These are phyloP conservation scores for Vidua macroura DNA, from an alignment of 2,113 vertebrate genomes.

Conservation along the genomic window DNA sequence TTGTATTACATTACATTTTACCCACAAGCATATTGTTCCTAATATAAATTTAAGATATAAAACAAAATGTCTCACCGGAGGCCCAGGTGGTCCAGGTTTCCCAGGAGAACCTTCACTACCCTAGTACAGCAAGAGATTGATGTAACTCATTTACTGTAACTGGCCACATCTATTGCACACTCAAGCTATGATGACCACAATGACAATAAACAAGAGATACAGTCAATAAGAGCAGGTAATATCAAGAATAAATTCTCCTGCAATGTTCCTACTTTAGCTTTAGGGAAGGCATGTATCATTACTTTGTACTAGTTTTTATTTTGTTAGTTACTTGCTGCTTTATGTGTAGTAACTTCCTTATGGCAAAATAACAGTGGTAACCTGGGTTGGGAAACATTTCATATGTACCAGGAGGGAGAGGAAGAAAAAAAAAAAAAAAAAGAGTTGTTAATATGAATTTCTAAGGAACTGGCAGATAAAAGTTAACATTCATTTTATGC, in stretches of 20 bases:
- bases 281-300: not conserved
- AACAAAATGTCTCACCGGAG: slow-evolving; percentile 73
- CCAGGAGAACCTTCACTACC: slow-evolving; percentile 88
- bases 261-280: not conserved
- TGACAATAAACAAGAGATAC: not conserved
- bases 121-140: slow-evolving; percentile 72
- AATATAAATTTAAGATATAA: not conserved
- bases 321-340: not conserved
- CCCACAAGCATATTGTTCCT: not conserved
- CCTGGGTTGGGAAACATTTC: not conserved
- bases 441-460: not conserved
- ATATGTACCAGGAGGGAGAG: not conserved
- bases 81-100: slow-evolving; percentile 84
- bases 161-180: not conserved
- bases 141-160: not conserved
- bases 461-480: not conserved
- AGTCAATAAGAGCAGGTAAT: not conserved
- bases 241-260: not conserved
- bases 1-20: not conserved
- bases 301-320: not conserved
- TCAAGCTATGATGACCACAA: not conserved
- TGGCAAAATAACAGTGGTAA: not conserved
- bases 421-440: not conserved
- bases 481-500: not conserved
- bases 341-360: not conserved